Base-by-base conservation (phyloP, 2,888 invertebrate genomes). In the Iselma pallidipennis region DNA sequence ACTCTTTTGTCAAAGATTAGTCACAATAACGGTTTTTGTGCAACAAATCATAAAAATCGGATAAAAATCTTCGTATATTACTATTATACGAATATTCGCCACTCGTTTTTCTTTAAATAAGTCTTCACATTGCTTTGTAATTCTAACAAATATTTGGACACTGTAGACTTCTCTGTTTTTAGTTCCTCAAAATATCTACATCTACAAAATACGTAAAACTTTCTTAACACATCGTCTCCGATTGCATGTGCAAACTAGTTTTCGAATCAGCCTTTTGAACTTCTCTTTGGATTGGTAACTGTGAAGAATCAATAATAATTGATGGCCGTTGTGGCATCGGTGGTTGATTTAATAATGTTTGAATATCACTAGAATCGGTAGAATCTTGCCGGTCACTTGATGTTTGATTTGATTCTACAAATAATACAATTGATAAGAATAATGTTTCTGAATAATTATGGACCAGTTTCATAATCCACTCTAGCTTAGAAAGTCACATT, bases 231-330 rank as follows among this genome's bases (percentile, higher is more conserved):
- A 82, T 82, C 37, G 82, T 82, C 76, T 82, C 82, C 33, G 81
- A 80, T 65, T 82, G 82, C 80, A 82, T 81, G 68, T 81, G 81
- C 33, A 82, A 74, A 73, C 81, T 82, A 57, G 68, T 74, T 65
- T 80, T 79, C 37, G 81, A 81, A 61, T 80, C 80, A 57, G 80
- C 77, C 70, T 80, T 80, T 65, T 75, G 73, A 25, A 72, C 68
- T 57, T 74, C 71, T 68, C 76, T 73, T 66, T 78, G 73, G 31
- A 79, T 78, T 12, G 81, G 82, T 66, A 81, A 72, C 69, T 81
- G 79, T 28, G 80, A 81, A 12, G 81, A 81, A 71, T 82, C 81
- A 37, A 81, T 76, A 45, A 81, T 74, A 49, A 81, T 81, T 5
- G 81, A 80, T 4, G 81, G 81, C 63, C 79, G 67, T 69, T 76